A percentile compares a stretch with the other conserved stretches of the same genome.
phyloP scores from a whole-genome alignment of 2,113 vertebrate species.

The Panurus biarmicus region DNA sequence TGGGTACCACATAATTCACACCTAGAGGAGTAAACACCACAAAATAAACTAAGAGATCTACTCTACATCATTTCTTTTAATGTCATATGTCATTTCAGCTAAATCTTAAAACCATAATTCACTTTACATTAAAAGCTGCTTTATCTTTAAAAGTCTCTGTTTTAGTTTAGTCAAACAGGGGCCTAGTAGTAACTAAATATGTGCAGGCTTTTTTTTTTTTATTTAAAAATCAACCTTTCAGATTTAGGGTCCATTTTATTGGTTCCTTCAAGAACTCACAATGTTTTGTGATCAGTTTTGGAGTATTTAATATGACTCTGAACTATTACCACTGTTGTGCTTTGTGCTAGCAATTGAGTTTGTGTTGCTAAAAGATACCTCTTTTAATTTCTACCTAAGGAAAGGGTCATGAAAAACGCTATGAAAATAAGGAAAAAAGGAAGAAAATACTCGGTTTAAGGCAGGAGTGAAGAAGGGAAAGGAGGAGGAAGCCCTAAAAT shows the following conservation, averaged over 20 bases:
- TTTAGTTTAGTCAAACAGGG: constrained; percentile 38
- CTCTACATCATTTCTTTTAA: constrained; percentile 44
- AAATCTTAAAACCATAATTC: constrained; percentile 39
- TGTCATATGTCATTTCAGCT: constrained; percentile 54
- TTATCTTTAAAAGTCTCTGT: constrained; percentile 1
- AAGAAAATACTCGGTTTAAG: background rate
- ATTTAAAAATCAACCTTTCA: background rate
- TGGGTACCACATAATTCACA: constrained; percentile 90
- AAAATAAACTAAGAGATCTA: constrained; percentile 63
- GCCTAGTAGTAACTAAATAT: background rate
- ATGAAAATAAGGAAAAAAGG: background rate
- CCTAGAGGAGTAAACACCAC: constrained; percentile 78
- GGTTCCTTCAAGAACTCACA: background rate
- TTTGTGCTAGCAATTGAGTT: background rate
- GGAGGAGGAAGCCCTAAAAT: background rate
- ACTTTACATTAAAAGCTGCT: constrained; percentile 45
- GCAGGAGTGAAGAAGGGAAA: background rate
- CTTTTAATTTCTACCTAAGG: constrained; percentile 18
- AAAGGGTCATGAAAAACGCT: constrained; percentile 14
- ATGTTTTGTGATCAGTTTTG: background rate
- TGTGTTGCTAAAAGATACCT: background rate
- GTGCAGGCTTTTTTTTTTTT: background rate
- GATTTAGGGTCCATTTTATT: constrained; percentile 5
- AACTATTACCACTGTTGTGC: background rate
- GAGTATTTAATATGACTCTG: background rate